Evolutionary conservation across 2,797 vertebrate species (phyloP).

Genomic region (Spondyliosoma cantharus): DNA sequence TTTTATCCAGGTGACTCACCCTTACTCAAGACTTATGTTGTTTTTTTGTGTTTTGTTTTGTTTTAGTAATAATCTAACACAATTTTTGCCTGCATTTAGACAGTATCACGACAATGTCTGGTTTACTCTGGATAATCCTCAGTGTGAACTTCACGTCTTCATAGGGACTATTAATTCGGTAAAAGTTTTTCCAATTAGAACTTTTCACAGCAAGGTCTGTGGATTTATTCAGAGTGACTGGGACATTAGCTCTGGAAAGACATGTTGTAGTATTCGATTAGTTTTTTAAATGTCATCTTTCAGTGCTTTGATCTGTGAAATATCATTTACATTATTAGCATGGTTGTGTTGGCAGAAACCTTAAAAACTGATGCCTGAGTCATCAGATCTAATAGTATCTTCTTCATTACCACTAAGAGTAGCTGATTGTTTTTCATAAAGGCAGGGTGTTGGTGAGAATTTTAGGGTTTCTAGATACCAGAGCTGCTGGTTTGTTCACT

Average conservation of each 20-base stretch:
- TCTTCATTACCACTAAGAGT: not conserved
- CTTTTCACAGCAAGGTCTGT: not conserved
- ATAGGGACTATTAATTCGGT: not conserved
- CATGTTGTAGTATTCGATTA: not conserved
- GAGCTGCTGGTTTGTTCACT: slow-evolving; percentile 43
- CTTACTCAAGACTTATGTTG: too few relatives aligned
- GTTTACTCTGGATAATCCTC: not conserved
- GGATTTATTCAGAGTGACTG: not conserved
- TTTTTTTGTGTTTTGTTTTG: too few relatives aligned
- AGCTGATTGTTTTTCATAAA: slow-evolving; percentile 18
- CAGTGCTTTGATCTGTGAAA: not conserved
- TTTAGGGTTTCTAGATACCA: slow-evolving; percentile 45
- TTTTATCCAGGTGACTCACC: too few relatives aligned
- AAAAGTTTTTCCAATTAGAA: not conserved
- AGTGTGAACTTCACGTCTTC: not conserved
- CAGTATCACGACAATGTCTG: slow-evolving; percentile 1
- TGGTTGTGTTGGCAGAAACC: not conserved
- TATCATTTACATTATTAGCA: not conserved
- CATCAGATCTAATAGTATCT: not conserved
- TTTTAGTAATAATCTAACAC: too few relatives aligned
- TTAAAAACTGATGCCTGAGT: too few relatives aligned
- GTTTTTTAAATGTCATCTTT: not conserved
- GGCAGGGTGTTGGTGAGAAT: slow-evolving; percentile 38
- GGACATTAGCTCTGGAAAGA: slow-evolving; percentile 3
- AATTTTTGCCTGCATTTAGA: too few relatives aligned